Percentiles rank a stretch among this genome's conserved stretches.
Evolutionary conservation across 2,888 invertebrate genomes (phyloP).

Genomic region (Troides helena): DNA sequence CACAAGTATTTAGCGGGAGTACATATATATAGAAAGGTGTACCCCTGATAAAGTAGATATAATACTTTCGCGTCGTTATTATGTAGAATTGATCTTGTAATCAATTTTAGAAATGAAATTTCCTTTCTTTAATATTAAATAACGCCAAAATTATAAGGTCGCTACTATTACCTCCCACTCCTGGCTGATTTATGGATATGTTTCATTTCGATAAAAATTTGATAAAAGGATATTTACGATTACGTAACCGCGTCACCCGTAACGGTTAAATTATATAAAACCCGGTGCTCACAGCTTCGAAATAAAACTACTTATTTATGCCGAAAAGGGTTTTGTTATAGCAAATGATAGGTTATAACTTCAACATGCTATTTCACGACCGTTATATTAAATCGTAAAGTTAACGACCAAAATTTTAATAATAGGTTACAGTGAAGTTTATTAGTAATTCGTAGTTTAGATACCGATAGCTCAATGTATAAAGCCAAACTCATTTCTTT

Average conservation of each 20-base stretch:
- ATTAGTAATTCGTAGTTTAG: neutral
- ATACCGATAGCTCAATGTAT: slow-evolving; percentile 1
- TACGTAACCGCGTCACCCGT: too few relatives aligned
- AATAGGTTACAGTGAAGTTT: neutral
- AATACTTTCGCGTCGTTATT: neutral
- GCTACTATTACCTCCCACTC: neutral
- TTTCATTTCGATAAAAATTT: neutral
- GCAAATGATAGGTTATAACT: too few relatives aligned
- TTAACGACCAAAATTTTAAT: too few relatives aligned
- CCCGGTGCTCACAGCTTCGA: too few relatives aligned
- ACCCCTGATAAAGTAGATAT: neutral
- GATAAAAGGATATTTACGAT: too few relatives aligned
- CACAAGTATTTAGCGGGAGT: too few relatives aligned
- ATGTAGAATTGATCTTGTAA: neutral
- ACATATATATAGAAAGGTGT: too few relatives aligned
- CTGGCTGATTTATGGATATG: neutral
- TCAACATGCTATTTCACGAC: too few relatives aligned
- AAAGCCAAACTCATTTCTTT: slow-evolving; percentile 11
- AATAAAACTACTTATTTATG: too few relatives aligned
- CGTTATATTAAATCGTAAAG: too few relatives aligned
- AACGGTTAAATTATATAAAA: too few relatives aligned
- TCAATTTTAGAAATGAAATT: neutral
- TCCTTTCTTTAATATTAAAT: neutral
- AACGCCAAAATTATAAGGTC: neutral
- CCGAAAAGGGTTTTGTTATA: too few relatives aligned